phyloP scores from a whole-genome alignment of 2,888 invertebrate species.

The Elgonia sp. region DNA sequence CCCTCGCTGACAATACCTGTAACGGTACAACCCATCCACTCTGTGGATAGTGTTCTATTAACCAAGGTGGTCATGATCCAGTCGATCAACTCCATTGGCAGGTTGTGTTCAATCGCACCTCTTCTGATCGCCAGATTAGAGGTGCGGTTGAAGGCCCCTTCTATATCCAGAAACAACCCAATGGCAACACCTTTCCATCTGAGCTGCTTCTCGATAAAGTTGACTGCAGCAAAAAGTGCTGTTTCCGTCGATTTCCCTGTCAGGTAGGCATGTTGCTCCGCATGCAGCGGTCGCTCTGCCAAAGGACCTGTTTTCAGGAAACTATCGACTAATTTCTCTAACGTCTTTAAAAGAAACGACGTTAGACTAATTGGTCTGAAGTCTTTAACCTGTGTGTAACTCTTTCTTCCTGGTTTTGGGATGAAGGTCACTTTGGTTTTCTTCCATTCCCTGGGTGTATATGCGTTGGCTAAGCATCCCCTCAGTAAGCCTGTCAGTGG shows the following conservation, averaged over 20 bases:
- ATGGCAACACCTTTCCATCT: constrained; percentile 25
- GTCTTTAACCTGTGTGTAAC: constrained; percentile 21
- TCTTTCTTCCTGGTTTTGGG: constrained; percentile 28
- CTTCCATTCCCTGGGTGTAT: constrained; percentile 8
- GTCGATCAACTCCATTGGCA: background rate
- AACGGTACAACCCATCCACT: constrained; percentile 10
- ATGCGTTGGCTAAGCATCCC: background rate
- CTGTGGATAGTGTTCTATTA: constrained; percentile 5
- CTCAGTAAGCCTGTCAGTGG: no score
- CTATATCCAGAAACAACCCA: constrained; percentile 18
- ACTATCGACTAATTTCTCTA: constrained; percentile 9
- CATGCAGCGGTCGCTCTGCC: background rate
- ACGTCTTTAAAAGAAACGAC: constrained; percentile 17
- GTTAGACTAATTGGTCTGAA: constrained; percentile 24
- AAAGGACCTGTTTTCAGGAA: constrained; percentile 9
- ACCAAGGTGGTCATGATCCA: constrained; percentile 35
- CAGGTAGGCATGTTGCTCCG: constrained; percentile 16
- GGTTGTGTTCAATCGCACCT: background rate
- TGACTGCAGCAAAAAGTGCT: background rate
- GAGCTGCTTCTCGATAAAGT: constrained; percentile 26
- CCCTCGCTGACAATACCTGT: constrained; percentile 6
- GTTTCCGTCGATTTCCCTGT: constrained; percentile 16
- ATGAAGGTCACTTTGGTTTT: constrained; percentile 33
- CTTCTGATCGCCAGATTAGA: background rate
- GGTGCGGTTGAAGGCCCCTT: constrained; percentile 13